Evolutionary conservation across 2,113 vertebrate genomes (phyloP).

Genomic region (Corythoichthys haematopterus): DNA sequence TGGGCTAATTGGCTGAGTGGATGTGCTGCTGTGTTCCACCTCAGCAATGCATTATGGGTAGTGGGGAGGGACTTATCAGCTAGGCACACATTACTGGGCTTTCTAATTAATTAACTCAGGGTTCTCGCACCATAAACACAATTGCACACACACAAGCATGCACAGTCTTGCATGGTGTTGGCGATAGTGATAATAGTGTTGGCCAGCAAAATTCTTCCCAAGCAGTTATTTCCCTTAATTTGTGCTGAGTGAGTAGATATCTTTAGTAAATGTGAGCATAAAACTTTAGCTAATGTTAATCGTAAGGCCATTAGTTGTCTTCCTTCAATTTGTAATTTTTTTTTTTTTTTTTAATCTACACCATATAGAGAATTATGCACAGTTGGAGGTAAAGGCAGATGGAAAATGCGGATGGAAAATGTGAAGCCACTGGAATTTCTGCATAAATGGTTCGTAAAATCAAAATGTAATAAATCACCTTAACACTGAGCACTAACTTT

Average conservation of each 20-base stretch:
- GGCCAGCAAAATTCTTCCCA: conserved; percentile 58
- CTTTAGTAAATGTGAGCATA: conserved; percentile 32
- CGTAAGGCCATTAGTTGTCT: conserved; percentile 10
- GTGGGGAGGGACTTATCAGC: conserved; percentile 76
- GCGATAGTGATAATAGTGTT: conserved; percentile 65
- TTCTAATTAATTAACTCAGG: conserved; percentile 76
- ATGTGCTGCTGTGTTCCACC: conserved; percentile 60
- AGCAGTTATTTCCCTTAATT: conserved; percentile 55
- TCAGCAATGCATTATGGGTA: conserved; percentile 70
- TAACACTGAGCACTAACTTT: too few species aligned
- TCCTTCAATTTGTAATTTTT: background rate
- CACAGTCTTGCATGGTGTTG: conserved; percentile 48
- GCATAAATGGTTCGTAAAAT: too few species aligned
- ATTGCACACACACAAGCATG: conserved; percentile 18
- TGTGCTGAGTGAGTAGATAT: conserved; percentile 43
- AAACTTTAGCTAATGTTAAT: conserved; percentile 21
- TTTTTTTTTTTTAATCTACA: too few species aligned
- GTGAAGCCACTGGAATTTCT: too few species aligned
- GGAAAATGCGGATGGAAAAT: too few species aligned
- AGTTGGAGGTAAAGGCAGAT: too few species aligned
- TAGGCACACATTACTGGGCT: conserved; percentile 65
- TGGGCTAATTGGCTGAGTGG: conserved; percentile 75
- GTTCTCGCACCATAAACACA: conserved; percentile 53
- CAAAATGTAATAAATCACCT: too few species aligned
- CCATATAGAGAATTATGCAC: too few species aligned